Evolutionary conservation across 2,797 vertebrate species (phyloP).

Genomic region (Trachops cirrhosus): DNA sequence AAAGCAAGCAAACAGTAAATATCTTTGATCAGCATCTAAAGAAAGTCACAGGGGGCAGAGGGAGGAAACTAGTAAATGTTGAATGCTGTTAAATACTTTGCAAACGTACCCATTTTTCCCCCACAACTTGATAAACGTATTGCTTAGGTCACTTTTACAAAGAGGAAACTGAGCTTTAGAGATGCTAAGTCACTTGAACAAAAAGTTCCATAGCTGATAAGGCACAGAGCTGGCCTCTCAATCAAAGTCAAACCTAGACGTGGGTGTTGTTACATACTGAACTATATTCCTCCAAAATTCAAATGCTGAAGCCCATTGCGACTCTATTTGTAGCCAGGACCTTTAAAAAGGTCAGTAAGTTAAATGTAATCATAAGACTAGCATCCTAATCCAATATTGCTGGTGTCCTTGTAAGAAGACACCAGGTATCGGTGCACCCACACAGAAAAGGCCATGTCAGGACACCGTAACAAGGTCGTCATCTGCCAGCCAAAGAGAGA

Average conservation of each 20-base stretch:
- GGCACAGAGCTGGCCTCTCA: neutral
- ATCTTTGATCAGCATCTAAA: neutral
- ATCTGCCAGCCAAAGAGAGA: neutral
- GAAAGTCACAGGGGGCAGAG: neutral
- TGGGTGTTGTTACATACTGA: neutral
- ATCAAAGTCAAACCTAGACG: neutral
- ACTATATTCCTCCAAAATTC: neutral
- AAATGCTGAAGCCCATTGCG: neutral
- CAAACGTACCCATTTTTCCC: neutral
- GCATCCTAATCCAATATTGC: neutral
- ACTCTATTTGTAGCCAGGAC: neutral
- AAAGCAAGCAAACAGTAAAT: neutral
- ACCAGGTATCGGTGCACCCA: neutral
- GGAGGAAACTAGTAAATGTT: neutral
- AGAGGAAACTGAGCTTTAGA: neutral
- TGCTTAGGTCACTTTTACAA: neutral
- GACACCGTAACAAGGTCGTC: neutral
- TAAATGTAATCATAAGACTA: neutral
- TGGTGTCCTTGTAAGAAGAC: neutral
- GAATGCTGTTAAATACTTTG: neutral
- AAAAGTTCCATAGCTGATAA: neutral
- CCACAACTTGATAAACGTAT: neutral
- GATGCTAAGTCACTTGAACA: neutral
- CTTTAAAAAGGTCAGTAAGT: neutral
- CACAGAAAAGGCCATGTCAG: neutral